Conservation (phyloP, 2,797 vertebrate species). For the Notolabrus celidotus region DNA sequence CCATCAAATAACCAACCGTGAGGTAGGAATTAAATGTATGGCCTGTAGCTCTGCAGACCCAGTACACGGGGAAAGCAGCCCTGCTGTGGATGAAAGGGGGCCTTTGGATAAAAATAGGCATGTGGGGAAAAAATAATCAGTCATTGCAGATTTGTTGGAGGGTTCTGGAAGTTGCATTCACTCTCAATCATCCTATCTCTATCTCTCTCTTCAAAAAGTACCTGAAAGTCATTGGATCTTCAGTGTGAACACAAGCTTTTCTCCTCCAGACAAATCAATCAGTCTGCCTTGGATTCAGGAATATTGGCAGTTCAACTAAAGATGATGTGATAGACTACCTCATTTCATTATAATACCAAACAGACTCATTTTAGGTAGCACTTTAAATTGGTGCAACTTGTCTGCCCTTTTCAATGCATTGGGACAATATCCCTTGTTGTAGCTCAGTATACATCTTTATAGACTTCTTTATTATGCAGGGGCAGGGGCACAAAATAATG, state of each 20-base stretch:
- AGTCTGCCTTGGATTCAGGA: conserved; percentile 4
- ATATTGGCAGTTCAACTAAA: neutral
- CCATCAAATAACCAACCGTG: conserved; percentile 59
- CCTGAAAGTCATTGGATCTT: neutral
- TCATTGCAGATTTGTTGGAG: conserved; percentile 7
- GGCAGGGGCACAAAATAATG: no score
- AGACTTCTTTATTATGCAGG: no score
- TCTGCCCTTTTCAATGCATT: neutral
- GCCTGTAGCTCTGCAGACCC: conserved; percentile 46
- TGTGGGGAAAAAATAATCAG: neutral
- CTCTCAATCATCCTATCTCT: neutral
- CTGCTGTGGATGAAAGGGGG: neutral
- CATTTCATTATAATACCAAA: neutral
- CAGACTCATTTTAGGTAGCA: no score
- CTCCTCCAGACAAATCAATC: conserved; percentile 1
- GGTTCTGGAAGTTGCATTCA: neutral
- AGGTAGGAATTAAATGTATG: conserved; percentile 52
- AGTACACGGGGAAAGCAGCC: conserved; percentile 5
- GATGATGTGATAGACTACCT: neutral
- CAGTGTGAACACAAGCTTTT: conserved; percentile 9
- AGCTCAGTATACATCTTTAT: no score
- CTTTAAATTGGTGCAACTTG: neutral
- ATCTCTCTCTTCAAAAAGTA: neutral
- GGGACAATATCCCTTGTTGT: no score
- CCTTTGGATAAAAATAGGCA: conserved; percentile 6